A percentile compares a stretch with the other conserved stretches of the same genome.
Evolutionary conservation across 2,113 vertebrate genomes (phyloP).

Genomic region (Gymnarchus niloticus): DNA sequence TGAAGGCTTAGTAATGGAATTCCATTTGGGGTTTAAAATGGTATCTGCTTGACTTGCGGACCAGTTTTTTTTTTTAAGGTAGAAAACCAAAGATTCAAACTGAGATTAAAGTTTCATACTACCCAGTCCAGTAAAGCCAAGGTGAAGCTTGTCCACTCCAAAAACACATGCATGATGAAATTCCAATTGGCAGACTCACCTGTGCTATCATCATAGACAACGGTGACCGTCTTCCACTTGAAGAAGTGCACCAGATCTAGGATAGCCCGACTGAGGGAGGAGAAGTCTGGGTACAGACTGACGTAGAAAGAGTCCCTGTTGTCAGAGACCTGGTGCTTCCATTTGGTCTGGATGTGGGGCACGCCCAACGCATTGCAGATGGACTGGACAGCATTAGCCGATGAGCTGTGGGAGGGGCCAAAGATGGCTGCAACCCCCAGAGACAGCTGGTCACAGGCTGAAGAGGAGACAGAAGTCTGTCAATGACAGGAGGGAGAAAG

Average conservation of each 20-base stretch:
- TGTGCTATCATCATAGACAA: constrained; percentile 98
- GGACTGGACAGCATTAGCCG: constrained; percentile 95
- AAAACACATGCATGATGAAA: neutral
- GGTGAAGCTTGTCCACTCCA: neutral
- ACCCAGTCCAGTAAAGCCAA: neutral
- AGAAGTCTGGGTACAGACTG: constrained; percentile 96
- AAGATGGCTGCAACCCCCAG: constrained; percentile 98
- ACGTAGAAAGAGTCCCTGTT: constrained; percentile 97
- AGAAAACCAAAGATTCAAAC: neutral
- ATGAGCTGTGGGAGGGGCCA: constrained; percentile 96
- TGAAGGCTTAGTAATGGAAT: neutral
- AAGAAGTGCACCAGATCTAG: constrained; percentile 98
- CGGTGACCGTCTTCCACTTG: constrained; percentile 98
- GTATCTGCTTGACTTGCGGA: neutral
- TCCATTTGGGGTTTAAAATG: neutral
- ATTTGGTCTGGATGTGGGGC: constrained; percentile 96
- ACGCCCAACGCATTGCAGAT: constrained; percentile 97
- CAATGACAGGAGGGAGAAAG: constrained; percentile 48
- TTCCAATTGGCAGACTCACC: constrained; percentile 65
- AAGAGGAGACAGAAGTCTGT: constrained; percentile 59
- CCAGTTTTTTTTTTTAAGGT: neutral
- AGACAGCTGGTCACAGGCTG: constrained; percentile 98
- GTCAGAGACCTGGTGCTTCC: constrained; percentile 98
- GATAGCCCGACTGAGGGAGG: constrained; percentile 94
- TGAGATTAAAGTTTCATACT: neutral